Conservation (phyloP, 2,113 vertebrate genomes). For the Colius striatus region DNA sequence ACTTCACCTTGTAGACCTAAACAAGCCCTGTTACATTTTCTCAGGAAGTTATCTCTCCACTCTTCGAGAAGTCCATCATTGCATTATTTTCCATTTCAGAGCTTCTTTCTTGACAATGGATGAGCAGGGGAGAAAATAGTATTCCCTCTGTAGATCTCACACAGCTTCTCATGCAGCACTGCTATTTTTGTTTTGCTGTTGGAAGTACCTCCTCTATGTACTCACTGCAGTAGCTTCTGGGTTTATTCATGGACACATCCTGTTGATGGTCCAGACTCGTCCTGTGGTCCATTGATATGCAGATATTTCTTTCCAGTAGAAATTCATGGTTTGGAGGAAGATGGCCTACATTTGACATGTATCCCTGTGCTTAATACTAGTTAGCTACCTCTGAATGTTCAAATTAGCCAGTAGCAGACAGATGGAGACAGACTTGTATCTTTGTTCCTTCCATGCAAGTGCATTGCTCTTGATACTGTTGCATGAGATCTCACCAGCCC, state of each 20-base stretch:
- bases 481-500: not conserved
- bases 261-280: not conserved
- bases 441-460: not conserved
- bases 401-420: not conserved
- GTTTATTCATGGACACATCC: not conserved
- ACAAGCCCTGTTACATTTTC: not conserved
- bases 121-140: not conserved
- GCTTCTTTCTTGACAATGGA: not conserved
- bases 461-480: not conserved
- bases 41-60: not conserved
- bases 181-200: not conserved
- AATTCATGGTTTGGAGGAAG: not conserved
- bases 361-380: not conserved
- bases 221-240: not conserved
- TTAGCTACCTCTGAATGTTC: not conserved
- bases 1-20: not conserved
- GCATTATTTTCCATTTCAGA: not conserved
- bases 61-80: not conserved
- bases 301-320: not conserved
- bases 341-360: not conserved
- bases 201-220: not conserved
- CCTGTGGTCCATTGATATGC: not conserved
- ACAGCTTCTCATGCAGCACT: not conserved
- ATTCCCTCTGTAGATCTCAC: not conserved
- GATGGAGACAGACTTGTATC: not conserved